Evolutionary conservation across 2,797 vertebrate genomes (phyloP).

Genomic region (Phalloptychus januarius): DNA sequence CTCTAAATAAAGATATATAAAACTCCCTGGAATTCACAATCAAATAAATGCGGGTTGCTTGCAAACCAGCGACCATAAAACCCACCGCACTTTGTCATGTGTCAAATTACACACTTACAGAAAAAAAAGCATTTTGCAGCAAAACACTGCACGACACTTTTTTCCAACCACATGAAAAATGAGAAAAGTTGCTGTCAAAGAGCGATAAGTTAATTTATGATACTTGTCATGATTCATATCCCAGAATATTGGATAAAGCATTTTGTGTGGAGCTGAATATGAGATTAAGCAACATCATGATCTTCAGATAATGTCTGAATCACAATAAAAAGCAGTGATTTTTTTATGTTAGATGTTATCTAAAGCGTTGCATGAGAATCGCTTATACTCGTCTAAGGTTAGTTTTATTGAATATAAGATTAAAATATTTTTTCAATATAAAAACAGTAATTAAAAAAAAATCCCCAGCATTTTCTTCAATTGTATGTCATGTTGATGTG

Average conservation of each 20-base stretch:
- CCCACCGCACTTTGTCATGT: conserved; percentile 68
- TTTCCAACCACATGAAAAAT: conserved; percentile 48
- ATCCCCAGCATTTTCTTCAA: neutral
- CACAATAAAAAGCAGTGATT: neutral
- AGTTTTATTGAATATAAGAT: neutral
- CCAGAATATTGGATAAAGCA: conserved; percentile 30
- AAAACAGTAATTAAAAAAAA: neutral
- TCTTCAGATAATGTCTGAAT: neutral
- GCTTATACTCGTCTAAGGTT: neutral
- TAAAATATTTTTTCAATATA: neutral
- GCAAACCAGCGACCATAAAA: conserved; percentile 56
- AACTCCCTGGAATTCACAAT: conserved; percentile 13
- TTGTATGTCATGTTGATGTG: neutral
- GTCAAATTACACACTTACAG: conserved; percentile 66
- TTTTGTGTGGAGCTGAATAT: conserved; percentile 31
- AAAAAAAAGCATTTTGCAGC: conserved; percentile 2
- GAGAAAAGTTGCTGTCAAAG: conserved; percentile 27
- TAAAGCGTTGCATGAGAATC: neutral
- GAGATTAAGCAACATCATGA: conserved; percentile 38
- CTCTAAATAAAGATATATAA: neutral
- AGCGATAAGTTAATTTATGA: conserved; percentile 57
- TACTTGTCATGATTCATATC: conserved; percentile 54
- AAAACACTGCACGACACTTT: conserved; percentile 42
- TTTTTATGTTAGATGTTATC: neutral
- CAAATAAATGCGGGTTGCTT: conserved; percentile 24